Conservation (phyloP, 2,888 invertebrate species). For the Copidosoma aretas region DNA sequence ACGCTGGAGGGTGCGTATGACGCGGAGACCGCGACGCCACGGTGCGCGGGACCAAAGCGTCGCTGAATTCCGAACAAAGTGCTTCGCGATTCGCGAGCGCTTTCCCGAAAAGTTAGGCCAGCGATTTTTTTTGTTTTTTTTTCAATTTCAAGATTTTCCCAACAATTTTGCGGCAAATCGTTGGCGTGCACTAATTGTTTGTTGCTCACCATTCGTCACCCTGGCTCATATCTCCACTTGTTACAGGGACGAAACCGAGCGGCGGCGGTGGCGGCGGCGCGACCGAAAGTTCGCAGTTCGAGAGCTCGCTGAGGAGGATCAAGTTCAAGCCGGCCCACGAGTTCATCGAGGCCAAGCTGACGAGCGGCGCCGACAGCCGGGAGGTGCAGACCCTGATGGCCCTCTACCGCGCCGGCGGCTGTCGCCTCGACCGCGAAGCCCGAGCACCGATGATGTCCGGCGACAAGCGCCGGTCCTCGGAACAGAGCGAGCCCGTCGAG, state of each 20-base stretch:
- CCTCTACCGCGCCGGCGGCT: constrained; percentile 86
- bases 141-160: too few species aligned
- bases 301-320: constrained; percentile 45
- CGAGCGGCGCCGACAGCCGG: constrained; percentile 69
- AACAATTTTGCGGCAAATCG: too few species aligned
- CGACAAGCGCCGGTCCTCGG: constrained; percentile 9
- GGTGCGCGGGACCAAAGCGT: too few species aligned
- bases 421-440: constrained; percentile 52
- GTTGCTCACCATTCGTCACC: too few species aligned
- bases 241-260: constrained; percentile 34
- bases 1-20: constrained; percentile 52
- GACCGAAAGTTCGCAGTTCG: not conserved
- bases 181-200: too few species aligned
- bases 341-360: constrained; percentile 77
- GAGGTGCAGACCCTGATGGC: constrained; percentile 78
- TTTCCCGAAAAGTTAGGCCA: too few species aligned
- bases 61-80: too few species aligned
- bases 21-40: too few species aligned
- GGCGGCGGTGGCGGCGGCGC: constrained; percentile 40
- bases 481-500: constrained; percentile 17
- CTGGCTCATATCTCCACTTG: not conserved
- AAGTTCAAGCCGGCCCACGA: constrained; percentile 66
- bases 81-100: too few species aligned
- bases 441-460: not conserved
- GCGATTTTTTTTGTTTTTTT: too few species aligned